Evolutionary conservation across 2,888 invertebrate species (phyloP).

Genomic region (Drosophila anceps): DNA sequence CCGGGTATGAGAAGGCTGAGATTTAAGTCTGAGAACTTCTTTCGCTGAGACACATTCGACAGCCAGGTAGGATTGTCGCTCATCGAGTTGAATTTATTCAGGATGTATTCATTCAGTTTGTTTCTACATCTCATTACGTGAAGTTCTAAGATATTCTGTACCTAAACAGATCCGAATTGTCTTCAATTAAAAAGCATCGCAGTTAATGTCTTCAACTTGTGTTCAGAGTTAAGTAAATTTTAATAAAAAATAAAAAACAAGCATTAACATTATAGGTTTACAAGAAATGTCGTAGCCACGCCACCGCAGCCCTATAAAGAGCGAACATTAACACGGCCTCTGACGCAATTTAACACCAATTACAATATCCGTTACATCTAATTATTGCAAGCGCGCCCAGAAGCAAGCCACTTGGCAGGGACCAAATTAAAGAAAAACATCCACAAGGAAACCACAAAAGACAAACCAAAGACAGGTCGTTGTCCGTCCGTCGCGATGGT

Average conservation of each 20-base stretch:
- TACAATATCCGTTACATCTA: slow-evolving; percentile 86
- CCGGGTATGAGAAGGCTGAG: slow-evolving; percentile 32
- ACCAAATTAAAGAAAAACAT: slow-evolving; percentile 80
- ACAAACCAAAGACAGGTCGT: slow-evolving; percentile 45
- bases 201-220: background rate
- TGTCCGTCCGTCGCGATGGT: slow-evolving; percentile 10
- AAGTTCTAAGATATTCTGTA: slow-evolving; percentile 31
- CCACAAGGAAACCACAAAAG: slow-evolving; percentile 52
- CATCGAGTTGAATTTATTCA: slow-evolving; percentile 18
- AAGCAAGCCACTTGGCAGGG: slow-evolving; percentile 71
- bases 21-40: slow-evolving; percentile 37
- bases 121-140: slow-evolving; percentile 33
- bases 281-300: slow-evolving; percentile 16
- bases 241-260: background rate
- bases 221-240: background rate
- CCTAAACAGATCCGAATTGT: background rate
- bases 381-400: slow-evolving; percentile 78
- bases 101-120: slow-evolving; percentile 47
- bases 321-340: slow-evolving; percentile 82
- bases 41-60: slow-evolving; percentile 39
- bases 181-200: background rate
- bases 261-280: background rate
- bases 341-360: slow-evolving; percentile 85
- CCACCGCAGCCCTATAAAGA: slow-evolving; percentile 43
- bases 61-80: slow-evolving; percentile 49